A percentile compares a stretch with the other conserved stretches of the same genome.
Evolutionary conservation across 2,797 vertebrate species (phyloP).

Genomic region (Graptemys geographica): DNA sequence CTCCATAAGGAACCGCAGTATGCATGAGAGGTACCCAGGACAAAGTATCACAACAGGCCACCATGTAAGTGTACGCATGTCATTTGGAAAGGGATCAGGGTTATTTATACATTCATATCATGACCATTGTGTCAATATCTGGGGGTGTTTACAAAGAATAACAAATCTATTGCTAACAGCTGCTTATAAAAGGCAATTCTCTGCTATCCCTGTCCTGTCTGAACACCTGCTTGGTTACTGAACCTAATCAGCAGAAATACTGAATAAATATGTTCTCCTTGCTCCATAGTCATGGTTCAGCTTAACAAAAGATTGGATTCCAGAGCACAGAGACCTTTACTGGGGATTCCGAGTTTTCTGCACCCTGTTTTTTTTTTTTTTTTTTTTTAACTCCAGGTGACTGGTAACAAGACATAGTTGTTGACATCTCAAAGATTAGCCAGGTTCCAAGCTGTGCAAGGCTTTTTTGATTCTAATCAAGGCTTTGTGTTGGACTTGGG

Average conservation of each 20-base stretch:
- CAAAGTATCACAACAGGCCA: neutral
- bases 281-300: rapidly evolving
- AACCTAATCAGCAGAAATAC: neutral
- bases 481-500: neutral
- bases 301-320: neutral
- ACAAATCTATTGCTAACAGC: rapidly evolving
- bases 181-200: rapidly evolving
- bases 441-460: rapidly evolving
- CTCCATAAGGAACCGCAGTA: neutral
- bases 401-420: neutral
- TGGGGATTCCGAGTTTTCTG: neutral
- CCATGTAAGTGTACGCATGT: neutral
- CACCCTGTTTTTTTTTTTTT: neutral
- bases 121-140: neutral
- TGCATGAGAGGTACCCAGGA: neutral
- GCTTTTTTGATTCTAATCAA: rapidly evolving
- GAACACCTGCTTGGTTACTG: neutral
- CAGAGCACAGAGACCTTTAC: neutral
- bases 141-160: neutral
- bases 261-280: neutral
- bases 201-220: neutral
- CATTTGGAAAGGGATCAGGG: neutral
- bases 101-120: neutral
- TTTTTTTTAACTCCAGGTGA: neutral
- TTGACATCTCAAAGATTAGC: neutral